Base-by-base conservation (phyloP, 2,113 vertebrate species). In the Nanorana parkeri region DNA sequence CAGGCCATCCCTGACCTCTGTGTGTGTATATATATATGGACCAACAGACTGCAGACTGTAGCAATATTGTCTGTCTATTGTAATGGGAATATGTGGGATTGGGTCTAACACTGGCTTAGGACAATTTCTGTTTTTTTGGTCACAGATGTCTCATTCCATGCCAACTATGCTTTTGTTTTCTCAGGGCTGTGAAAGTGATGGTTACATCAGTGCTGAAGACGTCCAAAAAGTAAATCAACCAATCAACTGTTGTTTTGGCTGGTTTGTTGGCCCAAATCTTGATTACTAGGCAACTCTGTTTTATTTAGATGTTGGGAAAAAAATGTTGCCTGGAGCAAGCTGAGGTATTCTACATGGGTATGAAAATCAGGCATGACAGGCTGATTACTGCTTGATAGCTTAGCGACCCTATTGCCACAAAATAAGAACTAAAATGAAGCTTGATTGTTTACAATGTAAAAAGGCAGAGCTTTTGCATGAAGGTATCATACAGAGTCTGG, bases 181-280 rank as follows among this genome's bases (percentile, higher is more conserved):
- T 73, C 77, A 72, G 82, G 73, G 75, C 81, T 85, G 78, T 54
- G 83, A 66, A 60, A 55, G 26, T 80, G 75, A 85, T 47, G 41
- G 51, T 55, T 75, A 19, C 84, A 60, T n/a, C 84, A 67, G 47
- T 5, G 36, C 32, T 7, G 32, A 84, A 56, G 55, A 21, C 29
- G 76, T 36, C 68, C 77, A 7, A 56, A 64, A 68, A 80, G 32
- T 51, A 61, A 23, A 29, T 2, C 15, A 72, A 63, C 67, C 80
- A 0, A 41, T 21, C n/a, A 32, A 2, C 0, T 4, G 0, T 20
- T 17, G 64, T 54, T 17, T 52, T 75, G 47, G 68, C 71, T 11
- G 1, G 17, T 64, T 68, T 24, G 68, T 65, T 23, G 0, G 54
- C 66, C 66, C 2, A 0, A 13, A 0, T 77, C 0, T 69, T 0